Conservation (phyloP, 1,140 invertebrate species). For the Heliconius himera region DNA sequence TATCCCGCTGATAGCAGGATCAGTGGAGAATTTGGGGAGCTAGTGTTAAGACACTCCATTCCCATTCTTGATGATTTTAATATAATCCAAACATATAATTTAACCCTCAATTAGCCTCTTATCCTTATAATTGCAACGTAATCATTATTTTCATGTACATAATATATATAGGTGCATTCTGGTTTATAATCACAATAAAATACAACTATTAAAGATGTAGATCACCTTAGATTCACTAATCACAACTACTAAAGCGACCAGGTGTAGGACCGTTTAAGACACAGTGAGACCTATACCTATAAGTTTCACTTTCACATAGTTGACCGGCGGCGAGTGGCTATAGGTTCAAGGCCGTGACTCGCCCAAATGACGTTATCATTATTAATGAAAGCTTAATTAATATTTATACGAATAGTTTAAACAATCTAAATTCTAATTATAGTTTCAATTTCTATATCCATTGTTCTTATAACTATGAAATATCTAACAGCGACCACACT, state of each 20-base stretch:
- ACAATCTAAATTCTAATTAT: neutral
- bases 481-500: neutral
- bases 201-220: neutral
- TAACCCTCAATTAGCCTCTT: no score
- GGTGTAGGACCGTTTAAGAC: neutral
- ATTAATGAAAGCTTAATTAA: neutral
- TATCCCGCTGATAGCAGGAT: no score
- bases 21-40: no score
- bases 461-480: neutral
- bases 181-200: neutral
- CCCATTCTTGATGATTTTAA: no score
- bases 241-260: neutral
- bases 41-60: no score
- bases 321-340: no score
- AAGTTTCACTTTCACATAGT: no score
- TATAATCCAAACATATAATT: no score
- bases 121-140: neutral
- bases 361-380: neutral
- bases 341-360: constrained; percentile 20
- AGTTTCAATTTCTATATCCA: neutral
- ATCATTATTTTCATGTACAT: neutral
- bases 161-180: neutral
- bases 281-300: neutral
- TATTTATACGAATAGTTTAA: neutral
- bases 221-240: neutral